Evolutionary conservation across 2,113 vertebrate genomes (phyloP), one percentile per base, ranked within the genome.

Genomic region (Cochlearius cochlearius): DNA sequence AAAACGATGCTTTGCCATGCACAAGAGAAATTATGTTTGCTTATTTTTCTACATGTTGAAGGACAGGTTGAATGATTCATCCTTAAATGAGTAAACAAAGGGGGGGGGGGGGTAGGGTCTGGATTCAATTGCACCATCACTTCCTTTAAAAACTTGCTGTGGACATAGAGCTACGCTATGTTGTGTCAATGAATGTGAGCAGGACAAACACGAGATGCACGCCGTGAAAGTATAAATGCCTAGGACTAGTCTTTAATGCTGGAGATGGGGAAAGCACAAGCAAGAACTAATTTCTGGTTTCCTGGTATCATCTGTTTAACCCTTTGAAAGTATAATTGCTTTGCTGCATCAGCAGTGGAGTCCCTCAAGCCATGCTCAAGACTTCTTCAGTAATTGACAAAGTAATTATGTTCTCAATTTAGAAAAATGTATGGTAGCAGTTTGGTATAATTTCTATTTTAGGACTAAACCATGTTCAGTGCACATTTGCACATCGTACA

Each of bases 161-260:
- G 58, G 60, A 91, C 12, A 11, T 11, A 30, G 0, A 66, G 55
- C n/a, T 36, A 27, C 49, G 3, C 49, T 14, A 36, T 17, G 15
- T 19, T 38, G 16, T 15, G 68, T 53, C 30, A 39, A 49, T 12
- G 10, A 29, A 50, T 1, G 17, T 1, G 2, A 52, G 29, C 29
- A 56, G 60, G 41, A 77, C 81, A 56, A 78, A 71, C 73, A 76
- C 18, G 1, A 2, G 0, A 13, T 3, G 18, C 2, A 6, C 0
- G 8, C 1, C 16, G 17, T 11, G 14, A 1, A 32, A 91, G 6
- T 5, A 30, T 1, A 58, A 80, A 62, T 17, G 23, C n/a, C 45
- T 7, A 6, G 30, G 26, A n/a, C 45, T 41, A 23, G 62, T 5
- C 34, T 77, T 50, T 41, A 9, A 50, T 5, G 32, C 1, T 52